Evolutionary conservation across 2,797 vertebrate species (phyloP), one percentile per base, ranked within the genome.

Genomic region (Notolepis coatsorum): DNA sequence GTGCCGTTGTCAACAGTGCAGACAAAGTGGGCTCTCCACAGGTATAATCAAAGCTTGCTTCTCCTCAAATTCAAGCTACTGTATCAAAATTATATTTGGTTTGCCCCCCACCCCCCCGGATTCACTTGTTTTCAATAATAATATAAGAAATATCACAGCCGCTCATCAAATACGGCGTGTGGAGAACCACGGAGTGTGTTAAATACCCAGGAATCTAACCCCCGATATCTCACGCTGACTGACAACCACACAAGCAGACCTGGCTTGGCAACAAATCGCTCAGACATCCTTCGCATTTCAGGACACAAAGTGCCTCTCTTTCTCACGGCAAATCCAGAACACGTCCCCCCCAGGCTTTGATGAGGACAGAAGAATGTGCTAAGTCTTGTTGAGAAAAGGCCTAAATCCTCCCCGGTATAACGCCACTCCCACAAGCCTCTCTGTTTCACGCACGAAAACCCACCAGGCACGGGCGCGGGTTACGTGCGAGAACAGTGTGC

Each of bases 341-440:
- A 73, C 45, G 68, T 80, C 75, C 61, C 79, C n/a, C 71, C 71
- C 46, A 39, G 81, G 82, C 77, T 83, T 52, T 18, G 47, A 72
- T 67, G 28, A 68, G 52, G 53, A 59, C 24, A 41, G 52, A 86
- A 83, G 81, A 81, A 88, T 86, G 86, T 82, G 82, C 75, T 74
- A 77, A 81, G 80, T 81, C 78, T 82, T 55, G 57, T 24, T 68
- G 71, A 72, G 79, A 70, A 86, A 81, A 80, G 65, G 41, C 64
- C 74, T 82, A 84, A 81, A 76, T 75, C 79, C 84, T 67, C 81
- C 38, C 79, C 83, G 73, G 73, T 72, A 77, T 68, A 80, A 76
- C 78, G 81, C 75, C 80, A 76, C 79, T 84, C 82, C 79, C 67
- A 80, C 66, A 79, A 47, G 65, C 85, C 76, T 74, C 71, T 69